Conservation (phyloP, 2,113 vertebrate species). For the Pandion haliaetus region DNA sequence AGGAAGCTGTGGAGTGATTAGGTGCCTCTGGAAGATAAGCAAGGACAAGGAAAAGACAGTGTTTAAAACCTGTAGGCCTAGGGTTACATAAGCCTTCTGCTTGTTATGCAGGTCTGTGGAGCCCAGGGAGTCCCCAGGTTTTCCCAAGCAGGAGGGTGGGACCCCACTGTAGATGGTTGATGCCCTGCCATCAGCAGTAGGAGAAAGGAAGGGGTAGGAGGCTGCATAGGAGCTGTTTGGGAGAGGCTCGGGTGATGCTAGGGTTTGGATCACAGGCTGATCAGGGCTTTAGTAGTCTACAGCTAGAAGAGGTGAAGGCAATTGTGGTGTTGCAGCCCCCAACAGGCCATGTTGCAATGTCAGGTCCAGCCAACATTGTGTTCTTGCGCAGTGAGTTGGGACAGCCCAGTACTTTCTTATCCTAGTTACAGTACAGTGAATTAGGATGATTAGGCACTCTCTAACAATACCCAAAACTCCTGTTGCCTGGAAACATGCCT, state of each 20-base stretch:
- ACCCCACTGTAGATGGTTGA: too few species aligned
- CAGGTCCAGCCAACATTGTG: too few species aligned
- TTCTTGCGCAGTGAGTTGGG: too few species aligned
- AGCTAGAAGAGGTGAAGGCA: neutral
- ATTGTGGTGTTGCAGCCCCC: too few species aligned
- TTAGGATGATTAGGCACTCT: too few species aligned
- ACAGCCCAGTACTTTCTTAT: too few species aligned
- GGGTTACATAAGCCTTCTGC: accelerated
- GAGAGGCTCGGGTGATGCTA: accelerated
- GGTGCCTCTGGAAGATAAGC: neutral
- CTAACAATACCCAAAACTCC: too few species aligned
- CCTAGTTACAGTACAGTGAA: too few species aligned
- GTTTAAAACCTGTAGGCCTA: neutral
- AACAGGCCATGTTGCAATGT: too few species aligned
- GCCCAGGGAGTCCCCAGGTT: neutral
- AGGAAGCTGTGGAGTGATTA: neutral
- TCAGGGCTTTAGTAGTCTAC: neutral
- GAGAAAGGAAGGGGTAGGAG: neutral
- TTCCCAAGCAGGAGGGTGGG: neutral
- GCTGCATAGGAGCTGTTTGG: neutral
- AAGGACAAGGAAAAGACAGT: neutral
- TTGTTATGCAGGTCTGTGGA: neutral
- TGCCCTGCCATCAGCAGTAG: neutral
- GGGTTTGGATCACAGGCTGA: neutral
- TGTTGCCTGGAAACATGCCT: too few species aligned